Conservation (phyloP, 2,888 invertebrate species). For the Leptopilina myrica region DNA sequence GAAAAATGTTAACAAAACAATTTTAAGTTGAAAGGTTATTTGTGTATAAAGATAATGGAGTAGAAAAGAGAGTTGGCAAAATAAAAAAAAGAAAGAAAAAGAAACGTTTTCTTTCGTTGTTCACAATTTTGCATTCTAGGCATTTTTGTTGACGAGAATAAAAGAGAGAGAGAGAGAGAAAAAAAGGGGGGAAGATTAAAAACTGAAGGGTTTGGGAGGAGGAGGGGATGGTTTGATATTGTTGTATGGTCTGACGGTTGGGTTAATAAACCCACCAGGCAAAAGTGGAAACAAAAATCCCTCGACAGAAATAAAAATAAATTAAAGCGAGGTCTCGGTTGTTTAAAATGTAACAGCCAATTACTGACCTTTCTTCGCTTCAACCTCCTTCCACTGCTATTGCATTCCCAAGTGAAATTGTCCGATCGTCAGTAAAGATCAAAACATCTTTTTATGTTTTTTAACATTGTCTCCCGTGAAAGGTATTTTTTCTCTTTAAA, state of each 20-base stretch:
- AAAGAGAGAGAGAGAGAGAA: too few species aligned
- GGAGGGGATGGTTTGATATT: neutral
- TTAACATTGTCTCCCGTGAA: conserved; percentile 43
- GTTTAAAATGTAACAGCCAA: conserved; percentile 71
- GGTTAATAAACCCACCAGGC: conserved; percentile 1
- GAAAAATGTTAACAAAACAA: neutral
- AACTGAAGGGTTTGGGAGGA: neutral
- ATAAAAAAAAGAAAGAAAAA: too few species aligned
- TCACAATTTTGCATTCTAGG: too few species aligned
- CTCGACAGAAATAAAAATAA: conserved; percentile 69
- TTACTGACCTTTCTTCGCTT: conserved; percentile 59
- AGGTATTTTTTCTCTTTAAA: neutral
- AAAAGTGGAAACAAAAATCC: conserved; percentile 59
- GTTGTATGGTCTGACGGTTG: conserved; percentile 5
- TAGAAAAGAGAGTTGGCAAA: too few species aligned
- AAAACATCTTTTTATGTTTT: conserved; percentile 45
- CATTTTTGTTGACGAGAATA: too few species aligned
- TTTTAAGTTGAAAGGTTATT: conserved; percentile 18
- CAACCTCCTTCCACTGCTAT: neutral
- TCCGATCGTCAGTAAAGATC: conserved; percentile 53
- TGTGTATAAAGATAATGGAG: neutral
- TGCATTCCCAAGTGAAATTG: conserved; percentile 40
- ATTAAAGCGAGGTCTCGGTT: conserved; percentile 65
- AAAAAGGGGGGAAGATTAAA: too few species aligned
- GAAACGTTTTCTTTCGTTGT: too few species aligned